Evolutionary conservation across 2,888 invertebrate genomes (phyloP).

Genomic region (Venustoraphidia nigricollis): DNA sequence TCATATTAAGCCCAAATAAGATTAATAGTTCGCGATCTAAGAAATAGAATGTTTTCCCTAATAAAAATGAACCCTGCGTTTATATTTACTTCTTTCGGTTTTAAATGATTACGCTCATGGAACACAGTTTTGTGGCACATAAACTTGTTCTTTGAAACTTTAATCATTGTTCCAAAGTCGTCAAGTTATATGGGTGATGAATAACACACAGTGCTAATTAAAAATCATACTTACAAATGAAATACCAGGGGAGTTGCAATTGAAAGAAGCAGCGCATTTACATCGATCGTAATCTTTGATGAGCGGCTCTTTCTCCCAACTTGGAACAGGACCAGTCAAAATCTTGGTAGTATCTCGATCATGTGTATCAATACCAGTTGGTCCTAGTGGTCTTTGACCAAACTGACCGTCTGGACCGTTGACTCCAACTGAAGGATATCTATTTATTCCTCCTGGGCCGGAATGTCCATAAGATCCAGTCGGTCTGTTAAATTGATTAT

Average conservation of each 20-base stretch:
- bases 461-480: constrained; percentile 1
- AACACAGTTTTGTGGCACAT: not conserved
- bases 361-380: constrained; percentile 3
- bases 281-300: constrained; percentile 27
- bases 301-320: constrained; percentile 24
- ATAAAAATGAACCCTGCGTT: too few species aligned
- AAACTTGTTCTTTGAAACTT: not conserved
- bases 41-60: too few species aligned
- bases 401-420: not conserved
- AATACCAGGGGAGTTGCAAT: constrained; percentile 35
- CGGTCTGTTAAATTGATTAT: not conserved
- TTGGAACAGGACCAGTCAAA: constrained; percentile 27
- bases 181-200: not conserved
- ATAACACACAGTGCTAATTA: not conserved
- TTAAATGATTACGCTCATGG: not conserved
- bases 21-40: too few species aligned
- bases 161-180: not conserved
- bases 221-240: constrained; percentile 29
- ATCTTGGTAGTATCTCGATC: constrained; percentile 14
- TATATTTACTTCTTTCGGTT: constrained; percentile 5
- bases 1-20: too few species aligned
- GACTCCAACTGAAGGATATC: too few species aligned
- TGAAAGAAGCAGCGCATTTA: constrained; percentile 37
- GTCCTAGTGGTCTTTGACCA: not conserved
- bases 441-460: not conserved